These are phyloP conservation scores for Amphilophus citrinellus DNA, from an alignment of 2,113 vertebrate species.

Conservation along the genomic window DNA sequence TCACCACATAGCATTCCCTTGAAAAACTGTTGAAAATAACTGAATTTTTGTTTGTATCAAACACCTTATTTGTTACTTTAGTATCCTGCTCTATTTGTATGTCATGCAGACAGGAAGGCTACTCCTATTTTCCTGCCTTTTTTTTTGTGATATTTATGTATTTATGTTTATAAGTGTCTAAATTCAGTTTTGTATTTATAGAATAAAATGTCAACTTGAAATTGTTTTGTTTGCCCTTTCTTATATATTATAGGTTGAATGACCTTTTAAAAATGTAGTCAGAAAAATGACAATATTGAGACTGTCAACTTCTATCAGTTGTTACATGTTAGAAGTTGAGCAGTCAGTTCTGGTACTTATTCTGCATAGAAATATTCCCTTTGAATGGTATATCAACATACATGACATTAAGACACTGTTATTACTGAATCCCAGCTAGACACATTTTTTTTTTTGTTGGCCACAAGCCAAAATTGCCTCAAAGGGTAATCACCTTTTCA, in stretches of 20 bases:
- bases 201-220: background rate
- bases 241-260: background rate
- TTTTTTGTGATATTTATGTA: background rate
- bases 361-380: background rate
- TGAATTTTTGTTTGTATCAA: slow-evolving; percentile 64
- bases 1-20: background rate
- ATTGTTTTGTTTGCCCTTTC: background rate
- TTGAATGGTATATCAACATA: background rate
- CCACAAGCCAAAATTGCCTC: background rate
- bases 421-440: background rate
- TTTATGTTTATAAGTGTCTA: background rate
- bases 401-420: background rate
- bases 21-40: background rate
- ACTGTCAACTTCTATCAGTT: background rate
- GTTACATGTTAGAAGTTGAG: background rate
- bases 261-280: no score
- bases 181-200: background rate
- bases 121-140: background rate
- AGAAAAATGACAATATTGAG: background rate
- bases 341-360: background rate
- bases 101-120: background rate
- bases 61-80: slow-evolving; percentile 44
- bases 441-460: no score
- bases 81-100: background rate
- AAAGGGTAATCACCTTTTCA: background rate